These are phyloP conservation scores for Helarctos malayanus DNA, from an alignment of 2,797 vertebrate species.

Conservation along the genomic window DNA sequence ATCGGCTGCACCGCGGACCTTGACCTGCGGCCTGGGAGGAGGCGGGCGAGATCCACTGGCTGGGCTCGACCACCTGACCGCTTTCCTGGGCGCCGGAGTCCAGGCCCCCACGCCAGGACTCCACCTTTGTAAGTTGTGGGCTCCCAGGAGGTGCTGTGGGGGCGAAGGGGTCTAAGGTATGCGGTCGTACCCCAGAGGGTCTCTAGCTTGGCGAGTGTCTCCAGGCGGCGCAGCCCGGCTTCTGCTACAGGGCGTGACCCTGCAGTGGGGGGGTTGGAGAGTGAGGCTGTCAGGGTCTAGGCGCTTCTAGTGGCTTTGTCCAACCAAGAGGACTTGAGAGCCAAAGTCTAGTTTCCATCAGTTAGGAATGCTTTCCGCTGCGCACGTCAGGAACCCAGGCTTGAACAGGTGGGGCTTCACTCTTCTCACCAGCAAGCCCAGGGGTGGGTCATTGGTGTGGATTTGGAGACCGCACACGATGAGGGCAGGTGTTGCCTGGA, in stretches of 20 bases:
- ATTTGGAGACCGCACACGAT: not conserved
- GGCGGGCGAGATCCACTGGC: not conserved
- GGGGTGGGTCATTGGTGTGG: not conserved
- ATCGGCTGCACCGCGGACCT: not conserved
- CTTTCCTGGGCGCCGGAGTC: not conserved
- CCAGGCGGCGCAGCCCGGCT: not conserved
- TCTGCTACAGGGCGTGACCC: not conserved
- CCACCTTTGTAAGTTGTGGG: conserved; percentile 53
- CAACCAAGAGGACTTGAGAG: not conserved
- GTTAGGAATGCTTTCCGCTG: not conserved
- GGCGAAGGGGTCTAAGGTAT: not conserved
- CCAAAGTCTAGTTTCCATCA: rapidly evolving
- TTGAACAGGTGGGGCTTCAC: not conserved
- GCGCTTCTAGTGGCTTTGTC: not conserved
- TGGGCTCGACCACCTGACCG: not conserved
- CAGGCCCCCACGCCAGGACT: not conserved
- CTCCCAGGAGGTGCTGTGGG: not conserved
- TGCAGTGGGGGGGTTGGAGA: not conserved
- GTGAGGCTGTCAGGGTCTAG: not conserved
- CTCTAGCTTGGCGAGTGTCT: not conserved
- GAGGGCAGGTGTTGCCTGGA: rapidly evolving
- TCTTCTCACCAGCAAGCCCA: not conserved
- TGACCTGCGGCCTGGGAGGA: not conserved
- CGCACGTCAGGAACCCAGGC: not conserved
- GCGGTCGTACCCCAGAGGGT: not conserved